A percentile compares a stretch with the other conserved stretches of the same genome.
Conservation (phyloP, 2,797 vertebrate genomes). For the Notolepis coatsorum region DNA sequence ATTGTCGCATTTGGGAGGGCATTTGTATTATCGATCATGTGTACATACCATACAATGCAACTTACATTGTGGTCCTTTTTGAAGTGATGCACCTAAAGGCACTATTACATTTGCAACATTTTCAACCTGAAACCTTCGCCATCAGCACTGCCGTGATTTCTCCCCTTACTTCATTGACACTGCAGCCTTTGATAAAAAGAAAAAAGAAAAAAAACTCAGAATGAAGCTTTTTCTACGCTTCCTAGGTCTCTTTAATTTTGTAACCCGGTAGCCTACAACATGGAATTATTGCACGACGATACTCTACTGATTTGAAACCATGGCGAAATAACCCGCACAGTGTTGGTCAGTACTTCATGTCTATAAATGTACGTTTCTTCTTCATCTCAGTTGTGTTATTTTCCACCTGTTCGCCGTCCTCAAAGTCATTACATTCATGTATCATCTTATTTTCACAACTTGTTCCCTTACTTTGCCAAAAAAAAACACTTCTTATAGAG, state of each 20-base stretch:
- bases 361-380: constrained; percentile 2
- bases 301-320: constrained; percentile 17
- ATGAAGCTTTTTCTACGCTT: constrained; percentile 16
- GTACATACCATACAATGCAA: neutral
- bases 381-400: constrained; percentile 1
- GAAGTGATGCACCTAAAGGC: constrained; percentile 23
- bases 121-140: constrained; percentile 15
- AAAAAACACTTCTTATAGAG: constrained; percentile 19
- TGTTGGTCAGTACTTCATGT: constrained; percentile 26
- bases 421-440: constrained; percentile 24
- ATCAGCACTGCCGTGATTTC: constrained; percentile 17
- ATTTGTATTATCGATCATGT: constrained; percentile 2
- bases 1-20: constrained; percentile 20
- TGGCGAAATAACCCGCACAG: constrained; percentile 35
- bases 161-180: constrained; percentile 17
- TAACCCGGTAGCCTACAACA: constrained; percentile 23
- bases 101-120: constrained; percentile 15
- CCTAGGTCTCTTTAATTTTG: constrained; percentile 13
- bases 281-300: constrained; percentile 42
- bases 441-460: constrained; percentile 19
- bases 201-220: too few species aligned
- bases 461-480: constrained; percentile 48
- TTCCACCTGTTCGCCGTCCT: constrained; percentile 1
- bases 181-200: constrained; percentile 26
- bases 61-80: constrained; percentile 12